Conservation (phyloP, 1,140 invertebrate genomes). For the Aphelenchoides fujianensis region DNA sequence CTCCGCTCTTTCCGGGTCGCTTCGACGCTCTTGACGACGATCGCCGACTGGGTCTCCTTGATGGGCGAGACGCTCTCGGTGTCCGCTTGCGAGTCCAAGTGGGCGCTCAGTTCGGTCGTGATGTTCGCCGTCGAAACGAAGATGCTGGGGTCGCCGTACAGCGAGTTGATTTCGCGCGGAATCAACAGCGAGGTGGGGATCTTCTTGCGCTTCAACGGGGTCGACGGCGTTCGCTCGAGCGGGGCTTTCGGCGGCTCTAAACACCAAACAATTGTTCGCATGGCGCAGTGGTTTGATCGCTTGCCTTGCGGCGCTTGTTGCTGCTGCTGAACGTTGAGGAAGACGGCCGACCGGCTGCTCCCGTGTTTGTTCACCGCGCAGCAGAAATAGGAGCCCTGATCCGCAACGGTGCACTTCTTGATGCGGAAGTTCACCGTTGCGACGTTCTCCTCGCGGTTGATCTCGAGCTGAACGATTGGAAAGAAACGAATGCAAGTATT, state of each 20-base stretch:
- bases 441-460: not conserved
- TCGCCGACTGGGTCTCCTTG: conserved; percentile 16
- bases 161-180: conserved; percentile 27
- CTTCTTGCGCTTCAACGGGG: conserved; percentile 14
- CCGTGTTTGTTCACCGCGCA: not conserved
- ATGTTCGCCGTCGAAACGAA: conserved; percentile 22
- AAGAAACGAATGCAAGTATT: no score
- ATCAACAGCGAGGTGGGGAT: conserved; percentile 17
- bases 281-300: not conserved
- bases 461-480: not conserved
- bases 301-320: no score
- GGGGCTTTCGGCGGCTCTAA: not conserved
- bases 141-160: conserved; percentile 29
- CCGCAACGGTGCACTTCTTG: not conserved
- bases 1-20: not conserved
- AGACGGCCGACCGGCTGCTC: not conserved
- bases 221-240: not conserved
- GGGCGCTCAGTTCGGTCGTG: conserved; percentile 16
- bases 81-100: not conserved
- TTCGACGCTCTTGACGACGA: conserved; percentile 10
- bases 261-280: not conserved
- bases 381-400: not conserved
- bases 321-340: not conserved
- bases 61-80: conserved; percentile 20
- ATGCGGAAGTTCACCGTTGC: not conserved